Conservation (phyloP, 2,113 vertebrate genomes). For the Chauna torquata region DNA sequence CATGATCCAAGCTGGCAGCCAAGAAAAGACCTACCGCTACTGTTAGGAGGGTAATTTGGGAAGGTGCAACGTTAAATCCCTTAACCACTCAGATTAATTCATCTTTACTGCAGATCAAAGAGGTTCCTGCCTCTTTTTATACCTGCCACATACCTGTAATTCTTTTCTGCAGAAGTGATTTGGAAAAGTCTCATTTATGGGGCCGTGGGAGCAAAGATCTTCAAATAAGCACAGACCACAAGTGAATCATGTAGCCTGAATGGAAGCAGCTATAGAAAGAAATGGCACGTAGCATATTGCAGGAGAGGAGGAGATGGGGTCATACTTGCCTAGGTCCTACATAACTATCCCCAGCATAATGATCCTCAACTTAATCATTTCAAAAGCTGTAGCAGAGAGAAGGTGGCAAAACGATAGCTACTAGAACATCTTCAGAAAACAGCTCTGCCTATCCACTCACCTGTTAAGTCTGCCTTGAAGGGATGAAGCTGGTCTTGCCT, state of each 20-base stretch:
- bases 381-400: background rate
- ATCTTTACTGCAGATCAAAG: background rate
- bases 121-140: background rate
- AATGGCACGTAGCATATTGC: fast-evolving
- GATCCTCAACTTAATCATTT: fast-evolving
- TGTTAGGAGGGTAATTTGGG: background rate
- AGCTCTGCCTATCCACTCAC: background rate
- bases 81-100: background rate
- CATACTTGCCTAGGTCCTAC: background rate
- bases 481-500: background rate
- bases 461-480: background rate
- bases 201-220: background rate
- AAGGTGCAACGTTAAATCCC: background rate
- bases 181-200: background rate
- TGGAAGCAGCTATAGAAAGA: fast-evolving
- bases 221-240: fast-evolving
- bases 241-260: background rate
- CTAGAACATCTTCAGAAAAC: background rate
- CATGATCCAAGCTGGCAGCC: background rate
- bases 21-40: background rate
- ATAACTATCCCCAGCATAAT: background rate
- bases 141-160: background rate
- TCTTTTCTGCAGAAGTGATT: background rate
- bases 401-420: background rate
- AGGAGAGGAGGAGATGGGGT: background rate